A percentile compares a stretch with the other conserved stretches of the same genome.
Evolutionary conservation across 2,888 invertebrate genomes (phyloP).

Genomic region (Diarsia rubi): DNA sequence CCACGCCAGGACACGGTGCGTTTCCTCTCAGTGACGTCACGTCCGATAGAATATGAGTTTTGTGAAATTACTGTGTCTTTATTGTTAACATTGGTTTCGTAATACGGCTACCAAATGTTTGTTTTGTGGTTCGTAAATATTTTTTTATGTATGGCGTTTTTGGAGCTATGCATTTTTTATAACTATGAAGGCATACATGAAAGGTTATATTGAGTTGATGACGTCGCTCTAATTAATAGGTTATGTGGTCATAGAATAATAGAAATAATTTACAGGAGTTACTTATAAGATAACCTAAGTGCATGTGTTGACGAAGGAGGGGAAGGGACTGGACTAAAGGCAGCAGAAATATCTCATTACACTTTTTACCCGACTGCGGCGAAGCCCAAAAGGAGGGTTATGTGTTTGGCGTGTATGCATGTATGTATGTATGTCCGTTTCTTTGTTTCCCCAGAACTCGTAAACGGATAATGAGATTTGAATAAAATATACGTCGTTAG

Average conservation of each 20-base stretch:
- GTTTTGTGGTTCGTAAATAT: constrained; percentile 24
- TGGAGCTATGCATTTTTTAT: background rate
- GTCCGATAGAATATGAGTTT: constrained; percentile 74
- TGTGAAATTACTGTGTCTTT: constrained; percentile 54
- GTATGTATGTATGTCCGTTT: too few species aligned
- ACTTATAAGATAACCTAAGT: background rate
- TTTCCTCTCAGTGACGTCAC: constrained; percentile 86
- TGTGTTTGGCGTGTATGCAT: too few species aligned
- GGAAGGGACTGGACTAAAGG: background rate
- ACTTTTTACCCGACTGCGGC: too few species aligned
- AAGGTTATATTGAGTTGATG: background rate
- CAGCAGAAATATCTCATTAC: background rate
- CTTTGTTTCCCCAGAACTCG: too few species aligned
- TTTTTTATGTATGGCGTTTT: background rate
- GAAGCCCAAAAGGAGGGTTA: too few species aligned
- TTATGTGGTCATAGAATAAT: background rate
- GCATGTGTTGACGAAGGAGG: background rate
- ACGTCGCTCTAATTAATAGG: background rate
- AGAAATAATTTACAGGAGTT: background rate
- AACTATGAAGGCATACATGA: background rate
- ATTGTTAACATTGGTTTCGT: constrained; percentile 51
- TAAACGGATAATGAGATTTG: too few species aligned
- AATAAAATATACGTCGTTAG: too few species aligned
- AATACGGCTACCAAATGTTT: constrained; percentile 45
- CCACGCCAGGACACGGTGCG: constrained; percentile 82